Conservation (phyloP, 2,797 vertebrate genomes). For the Gobionotothen gibberifrons region DNA sequence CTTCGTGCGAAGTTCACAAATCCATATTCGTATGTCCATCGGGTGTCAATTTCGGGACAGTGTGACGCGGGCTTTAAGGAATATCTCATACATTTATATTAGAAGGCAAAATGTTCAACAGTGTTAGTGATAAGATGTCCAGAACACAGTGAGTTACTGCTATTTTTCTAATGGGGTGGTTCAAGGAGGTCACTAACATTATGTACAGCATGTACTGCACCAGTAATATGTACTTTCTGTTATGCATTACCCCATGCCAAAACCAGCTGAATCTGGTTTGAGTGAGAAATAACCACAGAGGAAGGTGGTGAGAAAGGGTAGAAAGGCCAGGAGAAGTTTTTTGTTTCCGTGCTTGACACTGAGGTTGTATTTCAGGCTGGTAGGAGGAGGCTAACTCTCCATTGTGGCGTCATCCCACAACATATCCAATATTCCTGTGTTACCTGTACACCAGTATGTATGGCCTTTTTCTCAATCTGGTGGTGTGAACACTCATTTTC, state of each 20-base stretch:
- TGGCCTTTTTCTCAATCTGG: slow-evolving; percentile 17
- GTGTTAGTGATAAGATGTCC: not conserved
- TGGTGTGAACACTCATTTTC: slow-evolving; percentile 4
- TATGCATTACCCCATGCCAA: slow-evolving; percentile 46
- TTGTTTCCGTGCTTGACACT: slow-evolving; percentile 38
- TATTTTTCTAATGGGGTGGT: not conserved
- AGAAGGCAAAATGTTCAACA: not conserved
- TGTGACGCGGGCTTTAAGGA: no score
- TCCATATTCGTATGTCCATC: no score
- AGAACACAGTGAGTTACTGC: not conserved
- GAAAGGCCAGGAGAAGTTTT: slow-evolving; percentile 40
- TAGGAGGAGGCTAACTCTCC: slow-evolving; percentile 23
- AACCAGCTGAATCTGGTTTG: slow-evolving; percentile 60
- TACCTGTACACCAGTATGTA: not conserved
- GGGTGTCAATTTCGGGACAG: no score
- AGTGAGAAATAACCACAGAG: slow-evolving; percentile 36
- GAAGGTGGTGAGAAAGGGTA: slow-evolving; percentile 36
- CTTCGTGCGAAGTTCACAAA: no score
- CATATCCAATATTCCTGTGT: slow-evolving; percentile 27
- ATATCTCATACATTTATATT: not conserved
- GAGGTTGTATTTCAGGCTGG: slow-evolving; percentile 66
- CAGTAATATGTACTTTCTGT: slow-evolving; percentile 9
- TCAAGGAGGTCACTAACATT: not conserved
- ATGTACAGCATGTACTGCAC: not conserved
- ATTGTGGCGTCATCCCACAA: slow-evolving; percentile 41